Base-by-base conservation (phyloP, 2,888 invertebrate species). In the Lobophora halterata region DNA sequence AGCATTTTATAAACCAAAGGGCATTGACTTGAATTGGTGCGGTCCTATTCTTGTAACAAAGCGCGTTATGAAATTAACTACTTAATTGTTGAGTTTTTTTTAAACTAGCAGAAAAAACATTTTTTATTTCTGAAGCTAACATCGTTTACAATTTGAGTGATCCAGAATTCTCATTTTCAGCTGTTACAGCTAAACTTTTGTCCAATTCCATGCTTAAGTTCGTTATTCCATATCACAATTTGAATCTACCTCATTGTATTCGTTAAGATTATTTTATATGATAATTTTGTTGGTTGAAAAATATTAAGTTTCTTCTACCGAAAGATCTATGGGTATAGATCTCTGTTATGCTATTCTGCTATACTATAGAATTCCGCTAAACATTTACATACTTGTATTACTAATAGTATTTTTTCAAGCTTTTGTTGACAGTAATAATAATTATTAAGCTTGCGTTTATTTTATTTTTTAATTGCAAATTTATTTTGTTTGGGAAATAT, bases 181-280 rank as follows among this genome's bases (percentile, higher is more conserved):
- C 23, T 12, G 23, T 28, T 18, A 19, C 23, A 28, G 12, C 14
- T 23, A 16, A 24, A 11, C 10, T 30, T 27, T 21, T 19, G 14
- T 11, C n/a, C 27, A 18, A 20, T 44, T 47, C 29, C 26, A 37
- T 32, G 36, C 40, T 42, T 39, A 50, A 56, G 67, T 68, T 69
- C 53, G 52, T 68, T 68, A 78, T 71, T 80, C 77, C 85, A 86
- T 86, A 87, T 86, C 86, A 86, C 86, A 85, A 85, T 82, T 60
- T 67, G 52, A 74, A 86, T 81, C 86, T 87, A 87, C 86, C 86
- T 87, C 86, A 87, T 83, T 82, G 81, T 77, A 71, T 78, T 78
- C 71, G 75, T 77, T 75, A 65, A 79, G 81, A 57, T 79, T 77
- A 66, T 67, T 79, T 78, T 79, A 80, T 74, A 70, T 71, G 62